Percentiles rank a stretch among this genome's conserved stretches.
phyloP scores from a whole-genome alignment of 1,140 invertebrate species.

The Zeugodacus cucurbitae region DNA sequence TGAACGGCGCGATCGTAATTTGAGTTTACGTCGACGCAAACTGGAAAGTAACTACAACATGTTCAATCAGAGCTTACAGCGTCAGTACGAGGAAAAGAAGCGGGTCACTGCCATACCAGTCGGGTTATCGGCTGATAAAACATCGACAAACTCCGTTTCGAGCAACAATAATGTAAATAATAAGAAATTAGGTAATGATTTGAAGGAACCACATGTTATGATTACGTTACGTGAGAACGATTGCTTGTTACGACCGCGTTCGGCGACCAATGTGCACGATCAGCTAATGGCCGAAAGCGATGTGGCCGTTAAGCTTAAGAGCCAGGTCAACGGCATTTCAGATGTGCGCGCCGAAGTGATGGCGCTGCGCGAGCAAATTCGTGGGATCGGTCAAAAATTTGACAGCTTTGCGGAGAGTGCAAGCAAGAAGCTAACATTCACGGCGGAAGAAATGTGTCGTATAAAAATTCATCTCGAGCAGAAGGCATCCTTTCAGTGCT shows the following conservation, averaged over 20 bases:
- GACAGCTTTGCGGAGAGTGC: slow-evolving; percentile 57
- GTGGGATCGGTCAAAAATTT: slow-evolving; percentile 52
- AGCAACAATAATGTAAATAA: slow-evolving; percentile 27
- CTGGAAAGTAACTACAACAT: slow-evolving; percentile 67
- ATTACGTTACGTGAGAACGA: slow-evolving; percentile 30
- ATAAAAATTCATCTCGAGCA: slow-evolving; percentile 47
- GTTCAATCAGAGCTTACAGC: slow-evolving; percentile 58
- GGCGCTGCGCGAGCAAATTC: slow-evolving; percentile 52
- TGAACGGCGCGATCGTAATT: slow-evolving; percentile 71
- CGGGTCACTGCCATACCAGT: neutral
- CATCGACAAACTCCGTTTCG: neutral
- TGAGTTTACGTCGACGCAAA: slow-evolving; percentile 67
- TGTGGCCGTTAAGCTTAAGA: slow-evolving; percentile 51
- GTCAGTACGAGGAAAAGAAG: slow-evolving; percentile 41
- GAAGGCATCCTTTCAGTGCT: slow-evolving; percentile 33
- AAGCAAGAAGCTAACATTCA: slow-evolving; percentile 56
- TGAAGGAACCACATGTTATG: neutral
- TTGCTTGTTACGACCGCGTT: slow-evolving; percentile 55
- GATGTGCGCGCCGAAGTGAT: slow-evolving; percentile 54
- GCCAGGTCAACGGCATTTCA: slow-evolving; percentile 51
- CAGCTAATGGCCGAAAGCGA: slow-evolving; percentile 53
- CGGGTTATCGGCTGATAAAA: neutral
- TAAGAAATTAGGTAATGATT: neutral
- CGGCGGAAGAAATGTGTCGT: slow-evolving; percentile 59
- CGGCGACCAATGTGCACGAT: slow-evolving; percentile 61